Evolutionary conservation across 2,113 vertebrate genomes (phyloP).

Genomic region (Ictidomys tridecemlineatus): DNA sequence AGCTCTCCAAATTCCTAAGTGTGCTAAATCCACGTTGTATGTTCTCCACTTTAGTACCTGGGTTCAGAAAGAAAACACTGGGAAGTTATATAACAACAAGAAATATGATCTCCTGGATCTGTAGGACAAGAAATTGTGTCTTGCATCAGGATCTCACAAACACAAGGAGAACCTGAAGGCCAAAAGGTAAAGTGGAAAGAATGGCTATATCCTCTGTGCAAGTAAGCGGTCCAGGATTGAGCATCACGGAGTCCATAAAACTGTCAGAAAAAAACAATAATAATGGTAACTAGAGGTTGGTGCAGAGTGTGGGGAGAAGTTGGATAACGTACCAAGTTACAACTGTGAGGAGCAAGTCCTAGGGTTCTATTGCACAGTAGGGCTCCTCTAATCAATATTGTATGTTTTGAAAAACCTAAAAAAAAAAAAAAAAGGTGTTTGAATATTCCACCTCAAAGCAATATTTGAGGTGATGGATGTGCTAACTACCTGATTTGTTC

Average conservation of each 20-base stretch:
- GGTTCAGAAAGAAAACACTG: neutral
- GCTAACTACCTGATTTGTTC: neutral
- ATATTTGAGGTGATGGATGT: neutral
- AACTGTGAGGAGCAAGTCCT: neutral
- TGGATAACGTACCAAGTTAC: neutral
- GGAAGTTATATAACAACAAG: neutral
- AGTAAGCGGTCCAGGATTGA: neutral
- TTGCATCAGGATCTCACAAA: neutral
- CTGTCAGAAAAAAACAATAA: neutral
- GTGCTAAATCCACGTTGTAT: neutral
- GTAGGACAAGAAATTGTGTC: neutral
- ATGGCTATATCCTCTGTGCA: neutral
- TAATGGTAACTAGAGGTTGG: neutral
- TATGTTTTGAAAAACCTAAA: neutral
- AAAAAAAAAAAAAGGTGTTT: neutral
- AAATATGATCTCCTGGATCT: neutral
- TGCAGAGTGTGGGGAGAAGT: neutral
- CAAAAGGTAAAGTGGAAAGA: neutral
- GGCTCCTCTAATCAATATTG: neutral
- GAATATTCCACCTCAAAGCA: neutral
- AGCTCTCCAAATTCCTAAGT: neutral
- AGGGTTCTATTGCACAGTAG: neutral
- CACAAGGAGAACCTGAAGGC: neutral
- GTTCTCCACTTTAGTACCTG: neutral
- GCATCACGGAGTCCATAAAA: neutral